A percentile compares a stretch with the other conserved stretches of the same genome.
Conservation (phyloP, 2,113 vertebrate species). For the Cheilinus undulatus region DNA sequence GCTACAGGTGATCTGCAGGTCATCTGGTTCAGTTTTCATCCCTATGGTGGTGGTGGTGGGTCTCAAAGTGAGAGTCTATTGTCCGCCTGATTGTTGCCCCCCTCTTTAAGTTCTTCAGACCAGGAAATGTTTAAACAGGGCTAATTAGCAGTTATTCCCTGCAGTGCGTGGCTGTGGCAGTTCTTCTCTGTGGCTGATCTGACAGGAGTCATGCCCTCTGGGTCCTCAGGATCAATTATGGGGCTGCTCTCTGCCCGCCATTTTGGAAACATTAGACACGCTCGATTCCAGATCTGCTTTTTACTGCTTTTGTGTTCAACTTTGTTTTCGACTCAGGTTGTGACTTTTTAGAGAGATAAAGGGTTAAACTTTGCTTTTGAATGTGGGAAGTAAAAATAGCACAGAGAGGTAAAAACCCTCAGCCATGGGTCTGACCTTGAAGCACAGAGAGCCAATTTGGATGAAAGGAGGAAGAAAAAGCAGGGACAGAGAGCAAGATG, state of each 20-base stretch:
- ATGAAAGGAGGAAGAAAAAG: too few relatives aligned
- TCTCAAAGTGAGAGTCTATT: conserved; percentile 72
- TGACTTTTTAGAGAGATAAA: background rate
- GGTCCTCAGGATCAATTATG: conserved; percentile 76
- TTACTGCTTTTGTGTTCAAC: conserved; percentile 33
- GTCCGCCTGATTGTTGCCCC: conserved; percentile 75
- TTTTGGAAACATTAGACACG: conserved; percentile 78
- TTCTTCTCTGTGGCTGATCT: conserved; percentile 77
- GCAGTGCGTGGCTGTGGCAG: conserved; percentile 69
- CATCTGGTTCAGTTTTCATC: conserved; percentile 70
- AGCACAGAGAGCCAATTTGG: too few relatives aligned
- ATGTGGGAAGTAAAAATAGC: too few relatives aligned
- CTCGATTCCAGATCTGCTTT: conserved; percentile 65
- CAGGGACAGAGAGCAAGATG: too few relatives aligned
- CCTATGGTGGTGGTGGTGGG: conserved; percentile 60
- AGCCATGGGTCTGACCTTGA: too few relatives aligned
- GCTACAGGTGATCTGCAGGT: conserved; percentile 31
- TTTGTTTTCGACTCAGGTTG: conserved; percentile 54
- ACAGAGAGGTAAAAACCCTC: too few relatives aligned
- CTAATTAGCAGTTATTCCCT: conserved; percentile 82
- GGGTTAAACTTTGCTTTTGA: too few relatives aligned
- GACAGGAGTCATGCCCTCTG: conserved; percentile 83
- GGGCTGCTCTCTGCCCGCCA: conserved; percentile 65
- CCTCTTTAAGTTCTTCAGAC: conserved; percentile 85
- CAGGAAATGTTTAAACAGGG: conserved; percentile 86